phyloP scores from a whole-genome alignment of 2,797 vertebrate species.

The Zalophus californianus region DNA sequence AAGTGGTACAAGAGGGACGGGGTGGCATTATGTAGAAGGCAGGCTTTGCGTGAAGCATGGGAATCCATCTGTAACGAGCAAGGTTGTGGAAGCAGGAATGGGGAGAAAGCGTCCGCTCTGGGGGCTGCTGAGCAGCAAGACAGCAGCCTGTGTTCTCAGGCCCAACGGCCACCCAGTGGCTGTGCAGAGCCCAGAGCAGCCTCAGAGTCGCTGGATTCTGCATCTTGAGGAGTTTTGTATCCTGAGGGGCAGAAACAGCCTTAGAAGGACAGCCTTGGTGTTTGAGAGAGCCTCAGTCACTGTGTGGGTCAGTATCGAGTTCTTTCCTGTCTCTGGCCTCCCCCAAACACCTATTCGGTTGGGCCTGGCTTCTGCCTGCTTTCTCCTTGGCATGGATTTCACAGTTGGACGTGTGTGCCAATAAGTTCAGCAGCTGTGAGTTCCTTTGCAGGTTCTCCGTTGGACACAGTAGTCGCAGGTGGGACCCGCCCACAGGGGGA shows the following conservation, averaged over 20 bases:
- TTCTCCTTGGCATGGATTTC: too few relatives aligned
- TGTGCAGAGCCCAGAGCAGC: background rate
- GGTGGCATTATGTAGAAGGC: too few relatives aligned
- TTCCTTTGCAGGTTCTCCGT: rapidly evolving
- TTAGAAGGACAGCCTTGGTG: background rate
- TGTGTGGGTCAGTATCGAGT: rapidly evolving
- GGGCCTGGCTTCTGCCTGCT: background rate
- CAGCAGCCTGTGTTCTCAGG: rapidly evolving
- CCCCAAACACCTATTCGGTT: background rate
- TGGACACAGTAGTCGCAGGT: rapidly evolving
- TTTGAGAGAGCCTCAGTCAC: background rate
- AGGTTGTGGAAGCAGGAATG: background rate
- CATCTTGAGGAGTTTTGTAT: background rate
- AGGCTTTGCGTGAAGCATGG: background rate
- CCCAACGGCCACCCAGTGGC: too few relatives aligned
- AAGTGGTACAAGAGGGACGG: too few relatives aligned
- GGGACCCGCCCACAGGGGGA: too few relatives aligned
- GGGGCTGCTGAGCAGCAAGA: rapidly evolving
- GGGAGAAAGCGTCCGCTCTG: background rate
- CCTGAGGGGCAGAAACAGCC: background rate
- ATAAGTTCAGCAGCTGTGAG: background rate
- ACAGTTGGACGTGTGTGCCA: background rate
- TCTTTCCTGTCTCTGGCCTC: background rate
- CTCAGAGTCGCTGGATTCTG: rapidly evolving
- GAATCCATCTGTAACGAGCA: background rate